Base-by-base conservation (phyloP, 2,888 invertebrate genomes). In the Coleophora flavipennella region DNA sequence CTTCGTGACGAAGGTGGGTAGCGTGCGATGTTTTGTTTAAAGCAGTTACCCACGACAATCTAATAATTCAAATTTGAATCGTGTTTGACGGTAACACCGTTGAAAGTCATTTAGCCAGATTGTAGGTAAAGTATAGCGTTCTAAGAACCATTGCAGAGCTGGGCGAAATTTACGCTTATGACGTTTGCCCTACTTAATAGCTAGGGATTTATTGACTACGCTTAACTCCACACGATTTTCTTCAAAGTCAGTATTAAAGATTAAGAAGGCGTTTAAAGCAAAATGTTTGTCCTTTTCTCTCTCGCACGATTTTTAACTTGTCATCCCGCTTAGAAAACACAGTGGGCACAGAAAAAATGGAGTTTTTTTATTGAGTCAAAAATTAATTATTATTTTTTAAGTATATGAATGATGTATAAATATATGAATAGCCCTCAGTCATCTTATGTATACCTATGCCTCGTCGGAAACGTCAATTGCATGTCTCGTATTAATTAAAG, bases 1-100 rank as follows among this genome's bases (percentile, higher is more conserved):
- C 55, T 69, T 75, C 80, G 79, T 79, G 80, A 71, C 68, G 59
- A 59, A 45, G n/a, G n/a, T n/a, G 6, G 3, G 51, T 71, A 50
- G 72, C 76, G 71, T 76, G 75, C 20, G 20, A 3, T 20, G 20
- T 20, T 20, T 20, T 20, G 20, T 6, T 20, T 20, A 3, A 20
- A 20, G 9, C 4, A 29, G 10, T 29, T 11, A 29, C 11, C 43
- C 50, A 52, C 40, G 46, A 36, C 42, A 36, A 43, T n/a, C n/a
- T n/a, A 33, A 42, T 33, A 42, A 45, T 36, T 33, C 13, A 29
- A 36, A 53, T 46, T 41, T 47, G 44, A 45, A 46, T 41, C 49
- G 59, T 63, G 42, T 2, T 0, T 1, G 0, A 25, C 27, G 20
- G 36, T 27, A 46, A 53, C 62, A 68, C 41, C 48, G 65, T 59